Base-by-base conservation (phyloP, 2,888 invertebrate genomes). In the Plagodis pulveraria region DNA sequence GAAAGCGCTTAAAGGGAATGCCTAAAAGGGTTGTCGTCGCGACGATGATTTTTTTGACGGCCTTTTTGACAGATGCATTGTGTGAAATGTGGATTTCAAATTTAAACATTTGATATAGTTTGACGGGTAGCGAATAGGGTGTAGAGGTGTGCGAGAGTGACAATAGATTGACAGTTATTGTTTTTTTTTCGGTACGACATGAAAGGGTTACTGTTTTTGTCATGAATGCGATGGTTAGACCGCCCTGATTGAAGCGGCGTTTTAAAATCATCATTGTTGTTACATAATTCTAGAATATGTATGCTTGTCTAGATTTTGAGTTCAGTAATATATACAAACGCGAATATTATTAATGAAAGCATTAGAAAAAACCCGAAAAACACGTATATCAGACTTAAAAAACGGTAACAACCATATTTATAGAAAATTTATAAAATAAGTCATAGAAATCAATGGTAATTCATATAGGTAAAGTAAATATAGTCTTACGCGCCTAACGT, bases 11-110 rank as follows among this genome's bases (percentile, higher is more conserved):
- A 58, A 63, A 67, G 71, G 74, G 72, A 71, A 64, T 63, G 57
- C 59, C 58, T 60, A 76, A 84, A 89, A 85, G 84, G 86, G 84
- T 83, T 81, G 74, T 73, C 75, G 77, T 83, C 79, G 53, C 70
- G 70, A 78, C 80, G 82, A 81, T 81, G 76, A 81, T 83, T 84
- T 88, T 88, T 88, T 85, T 88, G 84, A 86, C 53, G 53, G 53
- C 44, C 34, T 42, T 51, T 53, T 53, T 36, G 58, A 58, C 87
- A 85, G 73, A 60, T 58, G 67, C 71, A 81, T 90, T 85, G 85
- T 84, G 67, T 63, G 58, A 74, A 81, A 77, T 78, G 74, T 80
- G 77, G 69, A 82, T 82, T 82, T 70, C 62, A 77, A 80, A 76
- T 81, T 77, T 61, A 74, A 58, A 46, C 74, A 65, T 78, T 76